Conservation (phyloP, 2,888 invertebrate species). For the Ornithoptera priamus region DNA sequence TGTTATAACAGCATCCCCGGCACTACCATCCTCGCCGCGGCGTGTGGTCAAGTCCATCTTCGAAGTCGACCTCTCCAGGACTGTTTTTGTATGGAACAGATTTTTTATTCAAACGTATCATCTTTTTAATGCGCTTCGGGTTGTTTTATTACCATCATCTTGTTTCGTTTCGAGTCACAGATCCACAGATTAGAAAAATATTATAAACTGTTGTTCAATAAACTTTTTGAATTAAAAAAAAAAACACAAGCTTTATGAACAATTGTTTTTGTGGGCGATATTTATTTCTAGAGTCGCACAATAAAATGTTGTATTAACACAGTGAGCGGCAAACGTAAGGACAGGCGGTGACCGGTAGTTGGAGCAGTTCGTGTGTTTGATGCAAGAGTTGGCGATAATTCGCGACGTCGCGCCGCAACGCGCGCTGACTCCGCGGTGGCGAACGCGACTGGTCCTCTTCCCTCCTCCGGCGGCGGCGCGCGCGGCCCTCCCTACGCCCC, state of each 20-base stretch:
- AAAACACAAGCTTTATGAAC: not conserved
- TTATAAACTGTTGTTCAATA: not conserved
- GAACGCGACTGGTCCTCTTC: slow-evolving; percentile 71
- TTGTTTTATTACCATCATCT: slow-evolving; percentile 11
- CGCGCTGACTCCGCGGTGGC: slow-evolving; percentile 67
- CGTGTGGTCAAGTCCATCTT: slow-evolving; percentile 77
- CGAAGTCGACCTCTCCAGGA: slow-evolving; percentile 38
- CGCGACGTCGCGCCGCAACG: slow-evolving; percentile 47
- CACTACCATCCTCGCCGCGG: slow-evolving; percentile 57
- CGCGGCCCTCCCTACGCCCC: slow-evolving; percentile 44
- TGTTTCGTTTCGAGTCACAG: slow-evolving; percentile 10
- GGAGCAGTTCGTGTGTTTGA: slow-evolving; percentile 17
- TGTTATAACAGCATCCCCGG: slow-evolving; percentile 41
- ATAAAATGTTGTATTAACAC: not conserved
- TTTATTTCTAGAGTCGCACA: slow-evolving; percentile 10
- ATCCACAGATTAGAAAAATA: slow-evolving; percentile 1
- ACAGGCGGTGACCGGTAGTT: not conserved
- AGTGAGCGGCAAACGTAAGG: not conserved
- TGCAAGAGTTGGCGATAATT: slow-evolving; percentile 40
- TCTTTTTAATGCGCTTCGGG: slow-evolving; percentile 35
- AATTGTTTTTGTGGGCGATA: not conserved
- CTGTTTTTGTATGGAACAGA: slow-evolving; percentile 34
- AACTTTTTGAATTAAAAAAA: not conserved
- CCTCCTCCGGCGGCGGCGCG: slow-evolving; percentile 53
- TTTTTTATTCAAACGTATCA: slow-evolving; percentile 33